Evolutionary conservation across 2,113 vertebrate genomes (phyloP).

Genomic region (human (Homo sapiens)): DNA sequence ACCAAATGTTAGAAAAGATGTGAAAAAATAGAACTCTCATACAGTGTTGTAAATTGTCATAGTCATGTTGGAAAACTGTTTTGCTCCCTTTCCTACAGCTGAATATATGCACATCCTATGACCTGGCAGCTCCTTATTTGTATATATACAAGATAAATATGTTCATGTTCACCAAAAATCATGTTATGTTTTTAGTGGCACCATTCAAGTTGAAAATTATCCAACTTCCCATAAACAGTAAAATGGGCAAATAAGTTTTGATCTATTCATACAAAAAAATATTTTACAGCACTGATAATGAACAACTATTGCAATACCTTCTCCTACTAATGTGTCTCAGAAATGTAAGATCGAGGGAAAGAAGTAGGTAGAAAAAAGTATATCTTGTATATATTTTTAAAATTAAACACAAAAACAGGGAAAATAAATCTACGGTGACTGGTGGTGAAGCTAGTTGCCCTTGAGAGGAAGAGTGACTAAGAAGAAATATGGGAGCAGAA

Average conservation of each 20-base stretch:
- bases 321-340: not conserved
- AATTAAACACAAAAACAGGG: not conserved
- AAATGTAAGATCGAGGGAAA: not conserved
- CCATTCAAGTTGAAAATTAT: not conserved
- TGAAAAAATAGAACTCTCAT: not conserved
- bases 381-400: not conserved
- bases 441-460: not conserved
- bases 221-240: not conserved
- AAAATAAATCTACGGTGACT: not conserved
- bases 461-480: not conserved
- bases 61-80: too few relatives aligned
- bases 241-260: not conserved
- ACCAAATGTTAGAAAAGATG: not conserved
- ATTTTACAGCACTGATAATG: not conserved
- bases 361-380: not conserved
- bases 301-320: not conserved
- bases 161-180: not conserved
- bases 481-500: not conserved
- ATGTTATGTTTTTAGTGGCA: not conserved
- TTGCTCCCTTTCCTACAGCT: not conserved
- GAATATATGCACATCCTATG: fast-evolving
- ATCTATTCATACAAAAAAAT: not conserved
- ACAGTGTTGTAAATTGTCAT: not conserved
- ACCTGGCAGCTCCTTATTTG: not conserved
- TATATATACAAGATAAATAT: not conserved